These are phyloP conservation scores for Corythornis leucogaster DNA, from an alignment of 2,797 vertebrate genomes.

Conservation along the genomic window DNA sequence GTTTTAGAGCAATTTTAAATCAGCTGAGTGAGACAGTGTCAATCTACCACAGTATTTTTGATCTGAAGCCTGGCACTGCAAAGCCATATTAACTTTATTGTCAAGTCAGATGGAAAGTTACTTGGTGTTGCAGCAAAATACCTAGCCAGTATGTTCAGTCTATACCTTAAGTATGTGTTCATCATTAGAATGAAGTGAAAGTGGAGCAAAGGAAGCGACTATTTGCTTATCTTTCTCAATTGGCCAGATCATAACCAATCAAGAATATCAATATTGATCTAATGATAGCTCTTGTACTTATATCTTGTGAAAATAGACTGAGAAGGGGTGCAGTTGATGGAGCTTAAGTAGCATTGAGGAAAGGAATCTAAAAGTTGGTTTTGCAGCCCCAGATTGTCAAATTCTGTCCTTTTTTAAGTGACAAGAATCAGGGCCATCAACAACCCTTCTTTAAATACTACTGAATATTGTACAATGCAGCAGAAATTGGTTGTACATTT, in stretches of 20 bases:
- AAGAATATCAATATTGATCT: not conserved
- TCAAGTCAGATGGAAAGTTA: not conserved
- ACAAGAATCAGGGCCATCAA: slow-evolving; percentile 33
- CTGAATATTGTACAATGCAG: slow-evolving; percentile 50
- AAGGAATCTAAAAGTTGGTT: slow-evolving; percentile 41
- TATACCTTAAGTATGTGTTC: not conserved
- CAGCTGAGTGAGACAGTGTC: not conserved
- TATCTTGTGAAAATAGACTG: not conserved
- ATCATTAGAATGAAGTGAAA: not conserved
- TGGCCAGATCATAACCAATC: not conserved
- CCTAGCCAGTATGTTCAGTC: not conserved
- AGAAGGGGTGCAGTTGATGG: not conserved
- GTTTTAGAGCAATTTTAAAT: not conserved
- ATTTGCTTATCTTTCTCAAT: not conserved
- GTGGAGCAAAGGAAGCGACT: not conserved
- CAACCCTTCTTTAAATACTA: slow-evolving; percentile 50
- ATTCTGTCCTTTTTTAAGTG: slow-evolving; percentile 30
- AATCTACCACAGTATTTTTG: not conserved
- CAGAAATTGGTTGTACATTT: slow-evolving; percentile 42
- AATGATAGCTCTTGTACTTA: not conserved
- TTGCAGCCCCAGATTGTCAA: slow-evolving; percentile 61
- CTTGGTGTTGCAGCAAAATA: not conserved
- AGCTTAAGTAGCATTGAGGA: slow-evolving; percentile 45
- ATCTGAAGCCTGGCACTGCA: not conserved
- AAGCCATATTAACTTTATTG: not conserved